Conservation (phyloP, 2,888 invertebrate genomes). For the Tribolium freemani region DNA sequence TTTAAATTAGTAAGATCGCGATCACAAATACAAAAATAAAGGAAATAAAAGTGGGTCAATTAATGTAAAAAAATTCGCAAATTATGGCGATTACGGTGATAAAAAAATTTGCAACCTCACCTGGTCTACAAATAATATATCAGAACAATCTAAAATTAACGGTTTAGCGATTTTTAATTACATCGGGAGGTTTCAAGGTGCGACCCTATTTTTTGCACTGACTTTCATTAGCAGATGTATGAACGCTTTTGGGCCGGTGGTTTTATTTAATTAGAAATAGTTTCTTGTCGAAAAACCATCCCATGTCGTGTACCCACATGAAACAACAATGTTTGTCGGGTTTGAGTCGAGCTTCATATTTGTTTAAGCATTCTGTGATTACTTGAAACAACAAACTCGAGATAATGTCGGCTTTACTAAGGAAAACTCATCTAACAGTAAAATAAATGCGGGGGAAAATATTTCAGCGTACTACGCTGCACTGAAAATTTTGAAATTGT, state of each 20-base stretch:
- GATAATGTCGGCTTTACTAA: background rate
- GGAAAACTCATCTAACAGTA: background rate
- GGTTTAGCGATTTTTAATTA: background rate
- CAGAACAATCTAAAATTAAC: conserved; percentile 1
- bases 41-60: conserved; percentile 31
- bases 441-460: background rate
- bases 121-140: conserved; percentile 1
- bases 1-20: conserved; percentile 22
- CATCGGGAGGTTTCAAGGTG: background rate
- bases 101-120: background rate
- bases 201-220: too few species aligned
- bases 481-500: background rate
- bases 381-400: background rate
- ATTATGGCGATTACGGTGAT: background rate
- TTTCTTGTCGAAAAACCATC: too few species aligned
- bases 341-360: background rate
- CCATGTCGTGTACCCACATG: background rate
- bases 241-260: too few species aligned
- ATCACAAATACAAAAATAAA: conserved; percentile 7
- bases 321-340: background rate
- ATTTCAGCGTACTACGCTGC: background rate
- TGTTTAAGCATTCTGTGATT: background rate
- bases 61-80: conserved; percentile 24
- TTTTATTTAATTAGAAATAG: background rate
- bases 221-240: background rate